These are phyloP conservation scores for Tachyglossus aculeatus DNA, from an alignment of 2,797 vertebrate species.

Conservation along the genomic window DNA sequence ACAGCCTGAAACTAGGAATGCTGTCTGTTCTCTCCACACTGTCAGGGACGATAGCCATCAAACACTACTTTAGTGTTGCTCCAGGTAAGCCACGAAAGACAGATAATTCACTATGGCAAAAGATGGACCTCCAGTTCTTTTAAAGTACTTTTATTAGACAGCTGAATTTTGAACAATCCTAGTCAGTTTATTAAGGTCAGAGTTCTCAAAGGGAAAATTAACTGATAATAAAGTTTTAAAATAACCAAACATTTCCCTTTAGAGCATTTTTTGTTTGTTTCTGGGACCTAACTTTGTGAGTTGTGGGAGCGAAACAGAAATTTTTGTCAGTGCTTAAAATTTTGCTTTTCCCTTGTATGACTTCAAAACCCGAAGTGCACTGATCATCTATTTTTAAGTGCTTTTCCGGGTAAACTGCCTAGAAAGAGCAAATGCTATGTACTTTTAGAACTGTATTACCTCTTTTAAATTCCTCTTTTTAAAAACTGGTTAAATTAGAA, in stretches of 20 bases:
- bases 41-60: conserved; percentile 92
- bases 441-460: conserved; percentile 7
- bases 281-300: not conserved
- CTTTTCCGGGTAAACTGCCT: conserved; percentile 18
- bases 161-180: not conserved
- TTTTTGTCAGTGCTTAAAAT: conserved; percentile 16
- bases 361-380: not conserved
- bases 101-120: not conserved
- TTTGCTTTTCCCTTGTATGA: not conserved
- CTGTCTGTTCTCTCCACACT: conserved; percentile 90
- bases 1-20: conserved; percentile 93
- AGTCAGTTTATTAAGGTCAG: not conserved
- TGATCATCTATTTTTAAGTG: conserved; percentile 24
- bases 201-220: no score
- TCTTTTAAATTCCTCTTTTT: no score
- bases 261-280: not conserved
- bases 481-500: conserved; percentile 18
- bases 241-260: no score
- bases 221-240: not conserved
- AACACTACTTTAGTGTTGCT: conserved; percentile 87
- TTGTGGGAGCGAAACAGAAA: not conserved
- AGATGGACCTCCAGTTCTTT: not conserved
- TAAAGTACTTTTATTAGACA: not conserved
- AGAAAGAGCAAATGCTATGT: conserved; percentile 34
- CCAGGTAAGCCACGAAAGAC: conserved; percentile 76